These are phyloP conservation scores for Tipula vernalis DNA, from an alignment of 2,888 invertebrate species.

Conservation along the genomic window DNA sequence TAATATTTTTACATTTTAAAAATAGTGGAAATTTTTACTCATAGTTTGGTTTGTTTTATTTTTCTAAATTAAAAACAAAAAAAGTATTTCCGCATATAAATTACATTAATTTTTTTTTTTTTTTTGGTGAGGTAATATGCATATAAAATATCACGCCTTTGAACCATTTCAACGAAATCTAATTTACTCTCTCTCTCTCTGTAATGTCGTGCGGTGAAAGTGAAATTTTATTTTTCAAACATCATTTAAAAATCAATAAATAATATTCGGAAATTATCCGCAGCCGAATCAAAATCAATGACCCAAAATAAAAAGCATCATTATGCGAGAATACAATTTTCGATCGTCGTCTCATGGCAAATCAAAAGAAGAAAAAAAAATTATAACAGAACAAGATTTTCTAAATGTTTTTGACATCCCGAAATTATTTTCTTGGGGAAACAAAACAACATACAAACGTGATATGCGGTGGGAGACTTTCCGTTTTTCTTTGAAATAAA, in stretches of 20 bases:
- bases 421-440: not conserved
- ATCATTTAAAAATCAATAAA: not conserved
- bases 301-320: not conserved
- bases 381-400: not conserved
- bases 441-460: not conserved
- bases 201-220: not conserved
- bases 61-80: not conserved
- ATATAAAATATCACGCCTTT: not conserved
- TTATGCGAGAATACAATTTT: not conserved
- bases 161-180: not conserved
- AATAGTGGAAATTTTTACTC: not conserved
- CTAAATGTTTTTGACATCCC: not conserved
- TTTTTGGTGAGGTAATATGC: not conserved
- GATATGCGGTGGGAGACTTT: not conserved
- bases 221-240: not conserved
- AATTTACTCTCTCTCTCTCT: not conserved
- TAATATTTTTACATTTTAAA: not conserved
- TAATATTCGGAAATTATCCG: not conserved
- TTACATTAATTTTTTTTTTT: not conserved
- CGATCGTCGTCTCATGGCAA: not conserved
- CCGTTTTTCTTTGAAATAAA: not conserved
- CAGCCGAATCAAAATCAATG: not conserved
- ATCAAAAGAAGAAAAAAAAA: not conserved
- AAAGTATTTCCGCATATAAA: not conserved
- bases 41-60: too few species aligned